phyloP scores from a whole-genome alignment of 2,888 invertebrate genomes.

The Scaptodrosophila latifasciaeformis region DNA sequence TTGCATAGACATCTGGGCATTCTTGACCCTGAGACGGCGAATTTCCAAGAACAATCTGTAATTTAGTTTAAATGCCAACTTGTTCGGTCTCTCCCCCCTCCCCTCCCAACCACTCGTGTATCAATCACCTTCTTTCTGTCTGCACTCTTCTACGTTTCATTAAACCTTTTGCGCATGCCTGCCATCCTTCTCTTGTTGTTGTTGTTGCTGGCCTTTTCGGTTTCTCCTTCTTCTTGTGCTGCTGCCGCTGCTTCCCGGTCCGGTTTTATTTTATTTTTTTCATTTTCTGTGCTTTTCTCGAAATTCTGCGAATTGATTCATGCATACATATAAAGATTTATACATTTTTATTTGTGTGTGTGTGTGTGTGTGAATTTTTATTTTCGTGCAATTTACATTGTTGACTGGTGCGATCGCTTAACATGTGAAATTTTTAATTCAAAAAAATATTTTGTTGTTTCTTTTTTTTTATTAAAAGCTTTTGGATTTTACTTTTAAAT shows the following conservation, averaged over 20 bases:
- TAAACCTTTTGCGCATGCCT: conserved; percentile 16
- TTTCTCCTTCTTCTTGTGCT: conserved; percentile 6
- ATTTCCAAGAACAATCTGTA: conserved; percentile 33
- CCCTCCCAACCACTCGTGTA: conserved; percentile 15
- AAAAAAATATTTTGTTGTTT: too few species aligned
- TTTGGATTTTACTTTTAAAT: too few species aligned
- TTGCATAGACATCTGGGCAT: conserved; percentile 1
- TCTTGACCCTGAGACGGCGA: conserved; percentile 46
- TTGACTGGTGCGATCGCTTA: too few species aligned
- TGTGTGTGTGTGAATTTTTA: too few species aligned
- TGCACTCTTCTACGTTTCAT: not conserved
- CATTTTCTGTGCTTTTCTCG: conserved; percentile 32
- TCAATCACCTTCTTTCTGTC: conserved; percentile 12
- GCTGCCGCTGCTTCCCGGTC: conserved; percentile 12
- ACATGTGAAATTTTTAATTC: too few species aligned
- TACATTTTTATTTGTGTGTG: not conserved
- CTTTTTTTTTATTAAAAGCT: too few species aligned
- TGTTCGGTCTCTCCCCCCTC: not conserved
- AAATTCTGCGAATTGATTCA: conserved; percentile 31
- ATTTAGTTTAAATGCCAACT: too few species aligned
- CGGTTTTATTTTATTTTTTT: conserved; percentile 42
- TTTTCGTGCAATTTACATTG: too few species aligned
- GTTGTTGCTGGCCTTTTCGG: conserved; percentile 12
- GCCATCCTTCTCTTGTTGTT: not conserved
- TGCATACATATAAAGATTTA: conserved; percentile 6